Evolutionary conservation across 2,113 vertebrate species (phyloP), one percentile per base, ranked within the genome.

Genomic region (Paracanthobrama guichenoti): DNA sequence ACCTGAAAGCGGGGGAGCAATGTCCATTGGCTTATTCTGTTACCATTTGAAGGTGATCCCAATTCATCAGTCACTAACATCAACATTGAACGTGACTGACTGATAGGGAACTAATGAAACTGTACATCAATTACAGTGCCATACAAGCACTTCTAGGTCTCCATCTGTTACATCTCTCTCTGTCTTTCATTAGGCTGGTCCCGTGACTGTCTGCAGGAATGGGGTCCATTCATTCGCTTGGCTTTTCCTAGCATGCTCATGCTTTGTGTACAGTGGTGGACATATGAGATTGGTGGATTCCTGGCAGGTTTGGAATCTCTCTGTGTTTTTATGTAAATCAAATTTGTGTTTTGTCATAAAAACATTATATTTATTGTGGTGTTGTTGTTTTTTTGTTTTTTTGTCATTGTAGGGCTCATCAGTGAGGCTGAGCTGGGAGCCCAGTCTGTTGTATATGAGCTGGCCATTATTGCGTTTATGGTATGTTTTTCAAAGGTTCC

Each of bases 191-290:
- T 82, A 98, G 96, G 96, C 1, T 98, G 97, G 96, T 95, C 94
- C 7, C 1, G 7, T 67, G 95, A 95, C 12, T 96, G 95, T 73
- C 91, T 97, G 2, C 91, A 96, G 84, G 95, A 97, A 26, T 97
- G 96, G 97, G 94, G 93, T 4, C 66, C 93, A 31, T 98, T 96
- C 73, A 85, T 94, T 83, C 81, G 22, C 2, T 91, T 97, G 90
- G 96, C 96, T 0, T 5, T 98, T 24, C 96, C 96, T 3, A 94
- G 96, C 87, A 96, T 97, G 97, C 82, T 97, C 53, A 98, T 96
- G 96, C 35, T 93, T 42, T 97, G 96, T 76, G 94, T 96, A 22
- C 95, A 97, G 84, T 96, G 95, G 95, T 98, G 96, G 96, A 93
- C 96, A 16, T 98, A 95, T 81, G 97, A 97, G 87, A 92, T 97